phyloP scores from a whole-genome alignment of 1,140 invertebrate genomes.

The Helicoverpa armigera region DNA sequence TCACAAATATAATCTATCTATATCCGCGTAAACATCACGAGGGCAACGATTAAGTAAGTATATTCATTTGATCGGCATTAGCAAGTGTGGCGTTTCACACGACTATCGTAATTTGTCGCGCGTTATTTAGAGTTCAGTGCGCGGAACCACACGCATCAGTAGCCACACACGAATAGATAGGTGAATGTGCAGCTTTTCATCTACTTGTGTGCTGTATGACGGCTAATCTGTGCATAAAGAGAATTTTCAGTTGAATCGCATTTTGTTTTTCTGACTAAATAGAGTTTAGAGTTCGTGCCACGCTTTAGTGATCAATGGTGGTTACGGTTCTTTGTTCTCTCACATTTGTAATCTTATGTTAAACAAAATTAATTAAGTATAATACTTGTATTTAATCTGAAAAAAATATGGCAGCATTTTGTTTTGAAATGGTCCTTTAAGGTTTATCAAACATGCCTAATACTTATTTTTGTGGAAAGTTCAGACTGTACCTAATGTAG shows the following conservation, averaged over 20 bases:
- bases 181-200: conserved; percentile 41
- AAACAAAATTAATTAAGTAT: too few relatives aligned
- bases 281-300: neutral
- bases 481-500: too few relatives aligned
- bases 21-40: conserved; percentile 37
- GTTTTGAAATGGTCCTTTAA: too few relatives aligned
- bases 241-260: neutral
- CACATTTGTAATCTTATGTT: too few relatives aligned
- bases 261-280: neutral
- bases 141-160: conserved; percentile 65
- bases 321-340: too few relatives aligned
- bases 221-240: neutral
- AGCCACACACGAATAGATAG: conserved; percentile 45
- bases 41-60: conserved; percentile 45
- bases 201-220: neutral
- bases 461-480: too few relatives aligned
- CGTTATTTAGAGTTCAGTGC: conserved; percentile 70
- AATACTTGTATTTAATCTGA: too few relatives aligned
- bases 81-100: conserved; percentile 75
- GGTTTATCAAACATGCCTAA: too few relatives aligned
- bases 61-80: conserved; percentile 56
- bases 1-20: conserved; percentile 23
- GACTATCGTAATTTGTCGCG: conserved; percentile 73
- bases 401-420: too few relatives aligned
- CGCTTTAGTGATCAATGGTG: too few relatives aligned